Evolutionary conservation across 2,888 invertebrate species (phyloP).

Genomic region (Lymantria monacha): DNA sequence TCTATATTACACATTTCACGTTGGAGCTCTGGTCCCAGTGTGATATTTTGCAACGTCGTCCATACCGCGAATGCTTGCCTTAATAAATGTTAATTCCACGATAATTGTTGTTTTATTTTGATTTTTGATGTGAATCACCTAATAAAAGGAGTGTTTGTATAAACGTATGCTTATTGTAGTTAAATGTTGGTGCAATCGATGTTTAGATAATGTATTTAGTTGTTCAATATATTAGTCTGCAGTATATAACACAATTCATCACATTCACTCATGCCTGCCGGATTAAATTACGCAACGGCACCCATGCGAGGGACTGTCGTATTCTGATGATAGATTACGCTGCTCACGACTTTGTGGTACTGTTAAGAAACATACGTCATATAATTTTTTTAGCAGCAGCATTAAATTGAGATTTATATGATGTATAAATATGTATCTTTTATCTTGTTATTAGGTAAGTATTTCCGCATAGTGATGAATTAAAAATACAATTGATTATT

Average conservation of each 20-base stretch:
- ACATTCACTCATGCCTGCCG: conserved; percentile 19
- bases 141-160: conserved; percentile 19
- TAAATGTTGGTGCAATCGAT: conserved; percentile 31
- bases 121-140: conserved; percentile 47
- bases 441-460: too few relatives aligned
- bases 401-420: too few relatives aligned
- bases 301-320: conserved; percentile 27
- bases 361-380: too few relatives aligned
- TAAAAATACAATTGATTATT: too few relatives aligned
- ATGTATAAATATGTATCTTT: too few relatives aligned
- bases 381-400: too few relatives aligned
- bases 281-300: conserved; percentile 33
- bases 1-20: conserved; percentile 53
- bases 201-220: conserved; percentile 37
- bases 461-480: too few relatives aligned
- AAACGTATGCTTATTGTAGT: conserved; percentile 39
- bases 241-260: conserved; percentile 19
- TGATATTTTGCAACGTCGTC: conserved; percentile 53
- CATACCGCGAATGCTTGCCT: conserved; percentile 50
- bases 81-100: conserved; percentile 72
- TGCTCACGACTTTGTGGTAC: neutral
- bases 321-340: conserved; percentile 3
- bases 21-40: conserved; percentile 36
- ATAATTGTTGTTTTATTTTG: conserved; percentile 75
- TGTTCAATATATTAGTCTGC: conserved; percentile 15